Conservation (phyloP, 2,888 invertebrate species). For the Laothoe populi region DNA sequence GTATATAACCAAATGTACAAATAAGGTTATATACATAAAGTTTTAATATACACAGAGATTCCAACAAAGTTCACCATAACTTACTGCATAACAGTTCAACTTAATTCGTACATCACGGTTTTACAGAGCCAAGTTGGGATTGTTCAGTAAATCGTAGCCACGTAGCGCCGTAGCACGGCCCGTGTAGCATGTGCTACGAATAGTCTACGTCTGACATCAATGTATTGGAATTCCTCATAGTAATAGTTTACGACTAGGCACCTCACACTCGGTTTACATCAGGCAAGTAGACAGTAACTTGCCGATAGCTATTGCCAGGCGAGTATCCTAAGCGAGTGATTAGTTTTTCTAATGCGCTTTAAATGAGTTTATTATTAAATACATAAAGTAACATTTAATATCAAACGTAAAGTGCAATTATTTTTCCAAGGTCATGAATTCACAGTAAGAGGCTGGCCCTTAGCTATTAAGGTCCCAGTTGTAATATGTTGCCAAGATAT, state of each 20-base stretch:
- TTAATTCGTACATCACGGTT: slow-evolving; percentile 26
- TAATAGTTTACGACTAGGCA: slow-evolving; percentile 26
- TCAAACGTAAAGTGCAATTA: slow-evolving; percentile 10
- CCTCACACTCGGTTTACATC: neutral
- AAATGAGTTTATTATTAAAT: slow-evolving; percentile 3
- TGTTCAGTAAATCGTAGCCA: slow-evolving; percentile 30
- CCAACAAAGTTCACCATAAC: slow-evolving; percentile 12
- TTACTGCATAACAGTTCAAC: slow-evolving; percentile 22
- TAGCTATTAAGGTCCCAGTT: slow-evolving; percentile 17
- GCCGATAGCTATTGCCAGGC: neutral
- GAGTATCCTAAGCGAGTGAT: neutral
- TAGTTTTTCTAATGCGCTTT: neutral
- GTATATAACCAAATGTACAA: neutral
- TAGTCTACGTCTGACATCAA: slow-evolving; percentile 40
- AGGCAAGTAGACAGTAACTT: slow-evolving; percentile 16
- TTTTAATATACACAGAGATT: slow-evolving; percentile 3
- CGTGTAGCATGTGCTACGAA: slow-evolving; percentile 58
- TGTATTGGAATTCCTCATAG: slow-evolving; percentile 44
- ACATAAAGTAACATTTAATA: slow-evolving; percentile 8
- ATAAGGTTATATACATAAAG: neutral
- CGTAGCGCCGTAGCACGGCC: slow-evolving; percentile 38
- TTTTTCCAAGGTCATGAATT: slow-evolving; percentile 21
- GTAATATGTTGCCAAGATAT: slow-evolving; percentile 20
- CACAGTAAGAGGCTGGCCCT: slow-evolving; percentile 8
- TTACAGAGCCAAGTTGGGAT: slow-evolving; percentile 26